Percentiles rank a stretch among this genome's conserved stretches.
Evolutionary conservation across 2,888 invertebrate species (phyloP).

Genomic region (Melanchra persicariae): DNA sequence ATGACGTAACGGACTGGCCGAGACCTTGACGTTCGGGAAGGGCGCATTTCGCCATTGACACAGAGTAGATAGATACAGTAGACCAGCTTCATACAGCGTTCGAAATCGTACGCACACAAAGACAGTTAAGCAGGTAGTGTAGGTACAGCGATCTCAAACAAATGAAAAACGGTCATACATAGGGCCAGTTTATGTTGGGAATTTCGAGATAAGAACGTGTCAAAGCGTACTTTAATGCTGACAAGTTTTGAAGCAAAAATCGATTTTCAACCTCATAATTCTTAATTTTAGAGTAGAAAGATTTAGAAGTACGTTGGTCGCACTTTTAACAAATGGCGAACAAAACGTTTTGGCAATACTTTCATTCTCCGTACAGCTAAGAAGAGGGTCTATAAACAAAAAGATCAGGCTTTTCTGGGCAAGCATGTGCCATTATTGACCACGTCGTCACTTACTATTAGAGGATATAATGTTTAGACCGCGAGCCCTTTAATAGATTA

Average conservation of each 20-base stretch:
- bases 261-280: too few species aligned
- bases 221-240: too few species aligned
- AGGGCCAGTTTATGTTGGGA: too few species aligned
- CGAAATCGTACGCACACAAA: neutral
- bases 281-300: too few species aligned
- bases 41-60: conserved; percentile 61
- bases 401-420: too few species aligned
- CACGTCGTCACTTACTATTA: neutral
- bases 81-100: neutral
- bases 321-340: neutral
- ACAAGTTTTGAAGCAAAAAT: too few species aligned
- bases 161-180: too few species aligned
- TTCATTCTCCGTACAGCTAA: neutral
- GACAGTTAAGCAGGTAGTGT: neutral
- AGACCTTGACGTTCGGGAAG: conserved; percentile 71
- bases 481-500: neutral
- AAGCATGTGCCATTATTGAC: neutral
- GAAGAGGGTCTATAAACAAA: too few species aligned
- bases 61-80: neutral
- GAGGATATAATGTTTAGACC: neutral
- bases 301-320: too few species aligned
- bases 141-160: neutral
- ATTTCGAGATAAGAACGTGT: too few species aligned
- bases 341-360: neutral
- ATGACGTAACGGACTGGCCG: conserved; percentile 75